These are phyloP conservation scores for Acleris cristana DNA, from an alignment of 2,888 invertebrate genomes.

Conservation along the genomic window DNA sequence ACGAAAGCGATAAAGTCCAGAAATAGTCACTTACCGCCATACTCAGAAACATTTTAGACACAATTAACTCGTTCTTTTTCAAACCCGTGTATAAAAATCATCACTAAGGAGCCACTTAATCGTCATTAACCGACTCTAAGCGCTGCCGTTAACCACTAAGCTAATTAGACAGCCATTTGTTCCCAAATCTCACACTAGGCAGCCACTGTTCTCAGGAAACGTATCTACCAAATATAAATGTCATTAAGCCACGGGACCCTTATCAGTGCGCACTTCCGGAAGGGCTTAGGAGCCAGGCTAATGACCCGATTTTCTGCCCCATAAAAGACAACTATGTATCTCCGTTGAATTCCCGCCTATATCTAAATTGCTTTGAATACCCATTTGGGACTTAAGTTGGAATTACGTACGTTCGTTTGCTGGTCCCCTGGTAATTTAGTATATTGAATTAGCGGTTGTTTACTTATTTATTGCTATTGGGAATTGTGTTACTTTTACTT, in stretches of 20 bases:
- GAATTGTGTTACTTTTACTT: not conserved
- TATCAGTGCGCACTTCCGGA: slow-evolving; percentile 66
- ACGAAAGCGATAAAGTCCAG: too few relatives aligned
- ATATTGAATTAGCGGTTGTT: slow-evolving; percentile 27
- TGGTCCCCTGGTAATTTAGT: slow-evolving; percentile 27
- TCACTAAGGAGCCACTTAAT: not conserved
- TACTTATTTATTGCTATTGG: slow-evolving; percentile 18
- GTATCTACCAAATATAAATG: slow-evolving; percentile 62
- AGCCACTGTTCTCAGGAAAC: slow-evolving; percentile 16
- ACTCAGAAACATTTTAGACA: too few relatives aligned
- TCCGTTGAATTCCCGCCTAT: slow-evolving; percentile 41
- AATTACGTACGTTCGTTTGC: slow-evolving; percentile 32
- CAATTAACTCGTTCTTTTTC: too few relatives aligned
- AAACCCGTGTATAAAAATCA: too few relatives aligned
- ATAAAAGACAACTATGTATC: slow-evolving; percentile 55
- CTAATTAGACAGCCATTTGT: slow-evolving; percentile 17
- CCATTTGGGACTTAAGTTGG: slow-evolving; percentile 38
- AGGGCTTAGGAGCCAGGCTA: slow-evolving; percentile 64
- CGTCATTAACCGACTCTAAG: too few relatives aligned
- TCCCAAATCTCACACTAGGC: slow-evolving; percentile 14
- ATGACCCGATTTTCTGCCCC: slow-evolving; percentile 70
- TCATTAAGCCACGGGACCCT: slow-evolving; percentile 67
- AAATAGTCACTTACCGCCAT: too few relatives aligned
- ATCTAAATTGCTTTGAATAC: slow-evolving; percentile 45
- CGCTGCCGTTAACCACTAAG: not conserved